A percentile compares a stretch with the other conserved stretches of the same genome.
These are phyloP conservation scores for Zosterops lateralis DNA, from an alignment of 2,113 vertebrate genomes.

Conservation along the genomic window DNA sequence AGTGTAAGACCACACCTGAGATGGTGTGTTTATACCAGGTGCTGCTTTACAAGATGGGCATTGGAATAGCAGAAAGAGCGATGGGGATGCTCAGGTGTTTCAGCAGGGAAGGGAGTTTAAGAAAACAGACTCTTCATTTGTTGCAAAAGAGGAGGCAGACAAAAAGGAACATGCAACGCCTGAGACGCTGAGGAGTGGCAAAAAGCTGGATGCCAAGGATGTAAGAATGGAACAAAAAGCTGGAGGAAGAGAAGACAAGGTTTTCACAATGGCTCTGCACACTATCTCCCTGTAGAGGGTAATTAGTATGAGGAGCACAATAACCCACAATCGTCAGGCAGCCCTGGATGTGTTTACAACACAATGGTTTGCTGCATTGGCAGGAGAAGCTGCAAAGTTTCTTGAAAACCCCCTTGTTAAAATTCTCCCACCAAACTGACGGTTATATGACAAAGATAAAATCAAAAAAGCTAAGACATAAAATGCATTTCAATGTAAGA, in stretches of 20 bases:
- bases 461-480: not conserved
- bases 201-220: not conserved
- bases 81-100: not conserved
- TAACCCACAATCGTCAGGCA: not conserved
- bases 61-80: conserved; percentile 23
- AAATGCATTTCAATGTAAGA: not conserved
- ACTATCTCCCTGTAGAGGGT: not conserved
- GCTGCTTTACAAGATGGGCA: not conserved
- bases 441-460: conserved; percentile 24
- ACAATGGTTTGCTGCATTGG: conserved; percentile 38
- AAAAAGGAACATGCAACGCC: not conserved
- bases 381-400: conserved; percentile 30
- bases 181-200: not conserved
- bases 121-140: not conserved
- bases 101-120: conserved; percentile 4
- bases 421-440: conserved; percentile 34
- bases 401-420: conserved; percentile 40
- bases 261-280: conserved; percentile 28
- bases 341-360: conserved; percentile 40
- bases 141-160: not conserved
- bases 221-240: conserved; percentile 12
- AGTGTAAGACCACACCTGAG: conserved; percentile 34
- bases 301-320: conserved; percentile 27
- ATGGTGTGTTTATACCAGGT: conserved; percentile 53
- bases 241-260: not conserved